Conservation (phyloP, 2,797 vertebrate genomes). For the Mormyrops attenuatus region DNA sequence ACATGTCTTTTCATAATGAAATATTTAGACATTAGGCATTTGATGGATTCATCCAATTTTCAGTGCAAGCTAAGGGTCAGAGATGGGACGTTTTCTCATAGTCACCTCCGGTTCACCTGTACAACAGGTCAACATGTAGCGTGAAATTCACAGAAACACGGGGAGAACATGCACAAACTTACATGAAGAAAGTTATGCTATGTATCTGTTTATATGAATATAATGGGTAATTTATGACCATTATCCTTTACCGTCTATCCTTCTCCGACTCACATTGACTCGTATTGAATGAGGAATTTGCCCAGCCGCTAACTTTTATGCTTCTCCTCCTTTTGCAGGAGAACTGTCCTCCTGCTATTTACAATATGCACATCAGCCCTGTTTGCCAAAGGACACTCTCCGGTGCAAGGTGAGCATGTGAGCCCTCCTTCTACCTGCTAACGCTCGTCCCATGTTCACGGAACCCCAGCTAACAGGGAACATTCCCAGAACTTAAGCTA, state of each 20-base stretch:
- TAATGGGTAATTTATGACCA: not conserved
- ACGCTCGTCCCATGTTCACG: not conserved
- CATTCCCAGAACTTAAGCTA: not conserved
- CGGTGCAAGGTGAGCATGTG: slow-evolving; percentile 62
- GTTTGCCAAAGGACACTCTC: slow-evolving; percentile 68
- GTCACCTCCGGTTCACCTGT: not conserved
- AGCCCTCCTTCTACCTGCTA: not conserved
- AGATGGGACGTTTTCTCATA: not conserved
- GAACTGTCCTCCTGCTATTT: slow-evolving; percentile 77
- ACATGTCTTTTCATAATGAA: not conserved
- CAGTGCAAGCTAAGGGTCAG: not conserved
- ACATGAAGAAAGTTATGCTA: not conserved
- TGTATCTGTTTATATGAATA: not conserved
- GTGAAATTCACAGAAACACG: not conserved
- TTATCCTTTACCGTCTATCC: not conserved
- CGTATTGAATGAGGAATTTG: not conserved
- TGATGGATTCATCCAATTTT: not conserved
- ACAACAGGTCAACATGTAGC: not conserved
- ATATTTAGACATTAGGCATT: not conserved
- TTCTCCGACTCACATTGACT: not conserved
- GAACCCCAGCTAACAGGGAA: not conserved
- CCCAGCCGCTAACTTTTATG: not conserved
- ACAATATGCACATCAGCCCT: slow-evolving; percentile 77
- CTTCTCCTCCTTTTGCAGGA: slow-evolving; percentile 60
- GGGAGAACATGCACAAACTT: not conserved